Base-by-base conservation (phyloP, 2,888 invertebrate genomes). In the Meandrusa payeni region DNA sequence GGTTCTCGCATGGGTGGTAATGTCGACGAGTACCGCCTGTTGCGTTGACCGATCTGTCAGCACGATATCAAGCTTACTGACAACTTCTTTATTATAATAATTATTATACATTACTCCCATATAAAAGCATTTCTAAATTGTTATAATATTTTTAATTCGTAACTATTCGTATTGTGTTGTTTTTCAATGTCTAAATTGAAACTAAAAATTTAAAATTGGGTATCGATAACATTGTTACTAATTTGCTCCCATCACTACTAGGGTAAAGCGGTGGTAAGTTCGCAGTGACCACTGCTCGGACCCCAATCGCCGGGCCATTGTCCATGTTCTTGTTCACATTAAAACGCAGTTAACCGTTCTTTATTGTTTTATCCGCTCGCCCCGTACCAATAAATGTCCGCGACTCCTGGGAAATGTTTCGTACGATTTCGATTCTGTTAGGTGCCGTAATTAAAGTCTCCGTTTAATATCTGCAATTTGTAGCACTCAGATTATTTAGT, bases 341-440 rank as follows among this genome's bases (percentile, higher is more conserved):
- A 86, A 85, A 86, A 78, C 72, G 77, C 86, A 76, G 80, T 86
- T 86, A 85, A 78, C 76, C 79, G 79, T 83, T 85, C 85, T 86
- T 86, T 86, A 87, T 87, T 86, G 85, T 87, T 86, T 83, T 76
- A 86, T 82, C 76, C 77, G 67, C 70, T 65, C 61, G 64, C 61
- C 69, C 63, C 64, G 54, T 58, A 59, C 78, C 79, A 75, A 82
- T 83, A 83, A 83, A 82, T 77, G 85, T 80, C 75, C 76, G 64
- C 72, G 69, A 61, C 76, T 75, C 76, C 76, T 81, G 82, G 82
- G 78, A 82, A 81, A 78, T 70, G 68, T 69, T 70, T 61, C 50
- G 63, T 59, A 55, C 69, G 68, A 69, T 70, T 72, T 72, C 71
- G 71, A 76, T 72, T 73, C 66, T 54, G 57, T 59, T 57, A 40